These are phyloP conservation scores for Deroplatys truncata DNA, from an alignment of 2,888 invertebrate species.

Conservation along the genomic window DNA sequence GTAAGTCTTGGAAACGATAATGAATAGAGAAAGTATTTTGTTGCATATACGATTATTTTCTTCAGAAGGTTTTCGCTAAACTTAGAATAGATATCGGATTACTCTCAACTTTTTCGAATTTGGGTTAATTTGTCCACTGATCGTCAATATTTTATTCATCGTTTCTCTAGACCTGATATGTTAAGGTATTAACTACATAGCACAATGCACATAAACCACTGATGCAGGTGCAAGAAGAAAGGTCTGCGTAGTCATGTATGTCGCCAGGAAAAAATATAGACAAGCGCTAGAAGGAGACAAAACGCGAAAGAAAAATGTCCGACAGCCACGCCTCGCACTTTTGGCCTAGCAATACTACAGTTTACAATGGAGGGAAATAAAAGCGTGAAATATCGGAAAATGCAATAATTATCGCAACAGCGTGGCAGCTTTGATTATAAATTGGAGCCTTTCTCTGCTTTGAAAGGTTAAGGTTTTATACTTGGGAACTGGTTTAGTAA, in stretches of 20 bases:
- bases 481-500: background rate
- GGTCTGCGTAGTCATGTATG: background rate
- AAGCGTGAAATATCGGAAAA: background rate
- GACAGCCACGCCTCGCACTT: background rate
- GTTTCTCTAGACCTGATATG: too few relatives aligned
- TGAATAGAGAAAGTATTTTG: too few relatives aligned
- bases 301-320: background rate
- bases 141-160: too few relatives aligned
- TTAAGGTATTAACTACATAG: too few relatives aligned
- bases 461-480: background rate
- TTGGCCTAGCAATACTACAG: background rate
- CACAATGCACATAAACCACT: background rate
- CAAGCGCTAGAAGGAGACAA: background rate
- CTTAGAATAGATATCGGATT: too few relatives aligned
- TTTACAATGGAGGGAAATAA: slow-evolving; percentile 3
- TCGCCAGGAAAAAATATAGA: slow-evolving; percentile 9
- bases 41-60: too few relatives aligned
- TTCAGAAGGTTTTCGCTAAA: too few relatives aligned
- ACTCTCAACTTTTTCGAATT: too few relatives aligned
- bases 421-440: too few relatives aligned
- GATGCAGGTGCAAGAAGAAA: background rate
- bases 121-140: too few relatives aligned
- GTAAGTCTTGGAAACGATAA: too few relatives aligned
- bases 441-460: background rate
- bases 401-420: background rate